Base-by-base conservation (phyloP, 2,888 invertebrate genomes). In the Oligia fasciuncula region DNA sequence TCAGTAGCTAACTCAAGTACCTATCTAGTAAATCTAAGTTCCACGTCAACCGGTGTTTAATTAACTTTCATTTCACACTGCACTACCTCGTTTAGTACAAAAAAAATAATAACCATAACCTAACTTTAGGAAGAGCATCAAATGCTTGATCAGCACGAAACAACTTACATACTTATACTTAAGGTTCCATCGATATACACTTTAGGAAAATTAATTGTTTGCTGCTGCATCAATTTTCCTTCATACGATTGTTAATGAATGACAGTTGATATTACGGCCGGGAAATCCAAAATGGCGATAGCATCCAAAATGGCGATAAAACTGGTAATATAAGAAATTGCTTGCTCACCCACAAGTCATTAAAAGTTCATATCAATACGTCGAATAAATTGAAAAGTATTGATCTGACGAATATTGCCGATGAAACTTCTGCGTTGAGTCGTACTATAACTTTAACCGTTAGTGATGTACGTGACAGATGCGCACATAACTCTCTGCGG, bases 41-140 rank as follows among this genome's bases (percentile, higher is more conserved):
- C 79, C 60, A 82, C 81, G 76, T 83, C 76, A 84, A 82, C 80
- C 46, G 60, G 72, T 77, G 68, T 75, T 81, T 84, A 85, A 82
- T 67, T 80, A 79, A 89, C 90, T 92, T 91, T 91, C 91, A 91
- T 93, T 93, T 93, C 91, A 91, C 91, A 92, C 91, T 88, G 83
- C 84, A 83, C 90, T 90, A 90, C 76, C 70, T 73, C 68, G 81
- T 62, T 83, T 81, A 51, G 70, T 67, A 76, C 62, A 86, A 88
- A 90, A 92, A 92, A 86, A 90, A 90, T 88, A 40, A 4, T 90
- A 81, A 77, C 77, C 77, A 83, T 23, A 46, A 40, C 14, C 46
- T 77, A n/a, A 89, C 76, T 81, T 84, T 86, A 77, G 73, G 29
- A 74, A 66, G 68, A 67, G 73, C 91, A 92, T 92, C 90, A 91